These are phyloP conservation scores for Heliothis virescens DNA, from an alignment of 1,140 invertebrate genomes.

Conservation along the genomic window DNA sequence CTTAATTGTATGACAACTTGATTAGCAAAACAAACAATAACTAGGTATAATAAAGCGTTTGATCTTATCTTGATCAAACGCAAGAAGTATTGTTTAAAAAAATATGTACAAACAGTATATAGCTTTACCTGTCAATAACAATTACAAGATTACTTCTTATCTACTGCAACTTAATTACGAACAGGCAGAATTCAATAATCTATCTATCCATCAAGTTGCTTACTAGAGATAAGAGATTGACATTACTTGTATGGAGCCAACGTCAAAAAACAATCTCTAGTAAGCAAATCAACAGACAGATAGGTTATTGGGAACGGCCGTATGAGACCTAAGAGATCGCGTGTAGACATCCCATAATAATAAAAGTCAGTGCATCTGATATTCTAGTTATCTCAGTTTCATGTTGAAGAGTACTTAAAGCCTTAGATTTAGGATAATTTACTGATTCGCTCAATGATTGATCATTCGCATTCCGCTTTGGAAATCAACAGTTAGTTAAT, in stretches of 20 bases:
- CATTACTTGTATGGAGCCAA: too few species aligned
- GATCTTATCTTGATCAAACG: too few species aligned
- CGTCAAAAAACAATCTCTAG: too few species aligned
- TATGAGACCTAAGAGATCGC: not conserved
- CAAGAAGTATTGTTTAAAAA: not conserved
- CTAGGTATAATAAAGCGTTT: too few species aligned
- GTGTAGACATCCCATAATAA: conserved; percentile 28
- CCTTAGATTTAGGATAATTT: conserved; percentile 27
- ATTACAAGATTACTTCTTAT: conserved; percentile 2
- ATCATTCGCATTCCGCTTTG: conserved; percentile 17
- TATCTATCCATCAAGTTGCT: not conserved
- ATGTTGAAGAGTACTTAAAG: not conserved
- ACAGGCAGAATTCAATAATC: not conserved
- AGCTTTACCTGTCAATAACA: conserved; percentile 18
- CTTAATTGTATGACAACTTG: not conserved
- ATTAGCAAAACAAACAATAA: conserved; percentile 5
- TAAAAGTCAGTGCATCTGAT: conserved; percentile 12
- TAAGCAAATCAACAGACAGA: too few species aligned
- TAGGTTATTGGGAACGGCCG: too few species aligned
- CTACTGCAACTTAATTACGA: not conserved
- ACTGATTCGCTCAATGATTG: conserved; percentile 15
- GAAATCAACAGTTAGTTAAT: conserved; percentile 6
- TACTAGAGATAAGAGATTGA: too few species aligned
- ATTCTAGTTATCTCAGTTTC: conserved; percentile 6
- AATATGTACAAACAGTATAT: not conserved